phyloP scores from a whole-genome alignment of 2,113 vertebrate genomes.

The Archocentrus centrarchus region DNA sequence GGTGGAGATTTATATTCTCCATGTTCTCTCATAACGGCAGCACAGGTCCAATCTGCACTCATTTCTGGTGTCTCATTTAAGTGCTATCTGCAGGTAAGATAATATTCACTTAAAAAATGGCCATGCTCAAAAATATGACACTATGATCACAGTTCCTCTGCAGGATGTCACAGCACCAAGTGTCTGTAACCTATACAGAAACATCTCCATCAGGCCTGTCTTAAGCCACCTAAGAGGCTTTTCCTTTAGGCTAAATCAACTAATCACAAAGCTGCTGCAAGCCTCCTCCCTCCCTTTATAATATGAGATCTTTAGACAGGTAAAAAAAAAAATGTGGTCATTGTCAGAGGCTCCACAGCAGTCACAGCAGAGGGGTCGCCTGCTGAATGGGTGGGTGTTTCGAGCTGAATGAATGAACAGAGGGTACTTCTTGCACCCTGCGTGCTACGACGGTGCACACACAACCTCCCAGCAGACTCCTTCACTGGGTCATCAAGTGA shows the following conservation, averaged over 20 bases:
- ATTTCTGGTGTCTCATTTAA: neutral
- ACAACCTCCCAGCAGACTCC: conserved; percentile 59
- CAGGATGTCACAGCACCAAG: conserved; percentile 12
- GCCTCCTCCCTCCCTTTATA: conserved; percentile 37
- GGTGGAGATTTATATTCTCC: neutral
- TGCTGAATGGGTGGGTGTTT: conserved; percentile 49
- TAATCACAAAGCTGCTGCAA: conserved; percentile 68
- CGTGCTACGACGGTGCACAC: conserved; percentile 38
- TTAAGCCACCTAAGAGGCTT: conserved; percentile 75
- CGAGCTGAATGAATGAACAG: conserved; percentile 70
- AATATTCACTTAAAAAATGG: neutral
- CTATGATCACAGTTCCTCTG: neutral
- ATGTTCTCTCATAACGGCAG: too few species aligned
- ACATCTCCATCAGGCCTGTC: conserved; percentile 37
- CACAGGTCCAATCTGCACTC: neutral
- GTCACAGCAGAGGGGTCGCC: neutral
- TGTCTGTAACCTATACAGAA: neutral
- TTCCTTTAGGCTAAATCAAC: conserved; percentile 70
- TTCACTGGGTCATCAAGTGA: conserved; percentile 73
- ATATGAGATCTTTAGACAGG: conserved; percentile 42
- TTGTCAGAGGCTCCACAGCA: conserved; percentile 17
- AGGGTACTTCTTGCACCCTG: conserved; percentile 55
- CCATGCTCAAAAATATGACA: neutral
- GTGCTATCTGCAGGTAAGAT: neutral
- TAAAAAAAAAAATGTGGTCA: conserved; percentile 6